Percentiles rank a stretch among this genome's conserved stretches.
These are phyloP conservation scores for Willisornis vidua DNA, from an alignment of 2,113 vertebrate genomes.

Conservation along the genomic window DNA sequence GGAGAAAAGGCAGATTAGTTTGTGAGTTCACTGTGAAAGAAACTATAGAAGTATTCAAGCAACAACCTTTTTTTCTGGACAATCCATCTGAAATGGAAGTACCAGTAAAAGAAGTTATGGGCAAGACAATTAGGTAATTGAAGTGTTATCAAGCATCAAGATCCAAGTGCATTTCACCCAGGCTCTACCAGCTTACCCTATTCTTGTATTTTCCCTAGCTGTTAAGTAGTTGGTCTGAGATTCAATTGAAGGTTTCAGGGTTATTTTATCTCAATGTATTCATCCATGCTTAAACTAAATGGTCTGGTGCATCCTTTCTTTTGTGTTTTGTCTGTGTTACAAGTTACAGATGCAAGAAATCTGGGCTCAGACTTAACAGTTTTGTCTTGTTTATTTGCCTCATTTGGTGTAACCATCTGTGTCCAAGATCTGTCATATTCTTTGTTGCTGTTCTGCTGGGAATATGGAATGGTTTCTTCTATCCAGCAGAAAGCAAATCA, in stretches of 20 bases:
- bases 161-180: background rate
- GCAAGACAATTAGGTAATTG: background rate
- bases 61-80: background rate
- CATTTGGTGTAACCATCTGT: background rate
- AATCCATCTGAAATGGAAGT: background rate
- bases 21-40: background rate
- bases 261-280: background rate
- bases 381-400: constrained; percentile 6
- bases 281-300: background rate
- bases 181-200: background rate
- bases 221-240: background rate
- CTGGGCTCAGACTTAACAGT: background rate
- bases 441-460: background rate
- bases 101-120: background rate
- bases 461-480: background rate
- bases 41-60: background rate
- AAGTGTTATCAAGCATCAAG: background rate
- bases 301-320: background rate
- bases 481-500: background rate
- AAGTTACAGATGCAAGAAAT: background rate
- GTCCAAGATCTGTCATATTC: background rate
- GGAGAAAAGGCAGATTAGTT: background rate
- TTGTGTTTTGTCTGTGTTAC: background rate
- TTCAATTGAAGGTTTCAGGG: background rate
- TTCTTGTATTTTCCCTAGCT: background rate